Evolutionary conservation across 2,797 vertebrate genomes (phyloP), one percentile per base, ranked within the genome.

Genomic region (Meda fulgida): DNA sequence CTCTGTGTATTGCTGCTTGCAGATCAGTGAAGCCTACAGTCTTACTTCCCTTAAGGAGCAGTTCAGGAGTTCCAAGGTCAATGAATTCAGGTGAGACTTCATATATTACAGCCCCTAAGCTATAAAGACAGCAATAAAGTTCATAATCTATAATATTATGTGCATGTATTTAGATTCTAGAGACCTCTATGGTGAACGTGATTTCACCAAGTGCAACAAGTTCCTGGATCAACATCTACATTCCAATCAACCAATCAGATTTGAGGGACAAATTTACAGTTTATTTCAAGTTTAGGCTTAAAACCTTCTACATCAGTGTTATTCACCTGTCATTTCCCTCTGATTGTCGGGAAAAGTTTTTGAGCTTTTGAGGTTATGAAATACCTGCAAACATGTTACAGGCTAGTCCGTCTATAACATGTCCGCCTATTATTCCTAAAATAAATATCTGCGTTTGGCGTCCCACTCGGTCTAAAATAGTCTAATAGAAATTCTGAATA

Each of bases 11-110:
- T n/a, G 0, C 36, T 78, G 4, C 53, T 80, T 88, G 90, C 91
- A 96, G 95, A 90, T 96, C 8, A 89, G 89, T 0, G 87, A 91
- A 7, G 93, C 90, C 0, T 94, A 90, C 19, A 4, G 81, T 1
- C 87, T 40, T 63, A 81, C 91, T 16, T 67, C 90, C 3, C 89
- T 94, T 36, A 48, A 40, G 1, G 71, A 26, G 23, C 65, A 77
- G 40, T 95, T 92, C 86, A 89, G 48, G 81, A 89, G 76, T 13
- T 93, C 92, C 85, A 85, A 90, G 29, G 92, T 96, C 48, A 81
- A 81, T 5, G 7, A 38, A 29, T 96, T 95, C 92, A 94, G 93
- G 95, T 95, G 23, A 48, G 29, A 48, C 67, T 36, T 53, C 5
- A 79, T 46, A 19, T 70, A 51, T 79, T 26, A 43, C 11, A 43